A percentile compares a stretch with the other conserved stretches of the same genome.
Evolutionary conservation across 2,113 vertebrate species (phyloP).

Genomic region (Eubucco bourcierii): DNA sequence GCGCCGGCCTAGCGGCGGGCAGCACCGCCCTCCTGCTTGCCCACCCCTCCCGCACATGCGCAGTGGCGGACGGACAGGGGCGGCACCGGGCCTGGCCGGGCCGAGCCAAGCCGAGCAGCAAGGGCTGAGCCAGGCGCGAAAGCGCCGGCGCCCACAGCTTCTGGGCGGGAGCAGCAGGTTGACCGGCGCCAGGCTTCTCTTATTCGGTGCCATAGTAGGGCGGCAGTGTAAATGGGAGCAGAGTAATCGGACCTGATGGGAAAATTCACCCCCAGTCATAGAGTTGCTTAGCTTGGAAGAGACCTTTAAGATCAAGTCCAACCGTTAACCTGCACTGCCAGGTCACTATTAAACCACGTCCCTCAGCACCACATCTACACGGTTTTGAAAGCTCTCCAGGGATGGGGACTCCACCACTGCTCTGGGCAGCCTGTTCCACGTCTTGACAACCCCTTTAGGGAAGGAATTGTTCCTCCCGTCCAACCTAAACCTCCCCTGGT

Average conservation of each 20-base stretch:
- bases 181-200: neutral
- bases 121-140: too few species aligned
- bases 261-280: neutral
- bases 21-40: neutral
- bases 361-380: neutral
- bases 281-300: neutral
- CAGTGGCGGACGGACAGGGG: too few species aligned
- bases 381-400: neutral
- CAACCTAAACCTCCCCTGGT: neutral
- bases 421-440: neutral
- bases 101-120: too few species aligned
- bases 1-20: neutral
- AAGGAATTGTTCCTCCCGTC: neutral
- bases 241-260: neutral
- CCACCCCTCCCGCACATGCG: neutral
- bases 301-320: neutral
- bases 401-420: neutral
- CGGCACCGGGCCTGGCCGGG: too few species aligned
- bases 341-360: neutral
- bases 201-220: neutral
- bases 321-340: neutral
- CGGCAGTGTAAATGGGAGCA: neutral
- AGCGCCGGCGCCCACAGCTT: neutral
- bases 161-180: rapidly evolving
- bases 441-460: neutral